These are phyloP conservation scores for Sitobion miscanthi DNA, from an alignment of 1,140 invertebrate species.

Conservation along the genomic window DNA sequence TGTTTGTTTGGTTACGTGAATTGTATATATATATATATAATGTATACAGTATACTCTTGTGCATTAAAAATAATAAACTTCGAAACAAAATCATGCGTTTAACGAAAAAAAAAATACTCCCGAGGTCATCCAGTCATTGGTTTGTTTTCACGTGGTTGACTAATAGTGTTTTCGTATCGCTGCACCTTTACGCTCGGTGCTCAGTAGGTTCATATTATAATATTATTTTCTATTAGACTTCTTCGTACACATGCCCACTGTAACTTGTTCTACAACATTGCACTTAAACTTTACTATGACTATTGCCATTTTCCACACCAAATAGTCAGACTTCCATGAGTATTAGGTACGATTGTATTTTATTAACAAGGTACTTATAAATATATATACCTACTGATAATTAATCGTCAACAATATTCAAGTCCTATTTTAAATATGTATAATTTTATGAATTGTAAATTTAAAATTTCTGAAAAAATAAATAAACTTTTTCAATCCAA, in stretches of 20 bases:
- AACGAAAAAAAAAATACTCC: not conserved
- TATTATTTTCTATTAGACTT: not conserved
- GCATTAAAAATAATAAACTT: constrained; percentile 14
- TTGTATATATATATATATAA: not conserved
- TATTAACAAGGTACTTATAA: not conserved
- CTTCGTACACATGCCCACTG: not conserved
- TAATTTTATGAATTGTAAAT: not conserved
- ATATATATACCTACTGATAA: not conserved
- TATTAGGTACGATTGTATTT: not conserved
- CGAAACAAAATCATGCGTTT: not conserved
- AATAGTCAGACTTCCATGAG: not conserved
- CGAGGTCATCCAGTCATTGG: constrained; percentile 38
- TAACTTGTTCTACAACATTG: not conserved
- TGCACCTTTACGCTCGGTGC: not conserved
- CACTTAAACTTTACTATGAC: not conserved
- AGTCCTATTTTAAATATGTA: not conserved
- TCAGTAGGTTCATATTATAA: not conserved
- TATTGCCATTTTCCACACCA: not conserved
- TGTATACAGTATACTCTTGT: not conserved
- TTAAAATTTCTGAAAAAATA: not conserved
- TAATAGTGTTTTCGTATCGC: constrained; percentile 21
- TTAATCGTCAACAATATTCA: not conserved
- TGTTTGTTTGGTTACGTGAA: not conserved
- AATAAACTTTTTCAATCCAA: not conserved
- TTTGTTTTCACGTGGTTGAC: constrained; percentile 30